Evolutionary conservation across 2,888 invertebrate species (phyloP).

Genomic region (Heliconius charithonia): DNA sequence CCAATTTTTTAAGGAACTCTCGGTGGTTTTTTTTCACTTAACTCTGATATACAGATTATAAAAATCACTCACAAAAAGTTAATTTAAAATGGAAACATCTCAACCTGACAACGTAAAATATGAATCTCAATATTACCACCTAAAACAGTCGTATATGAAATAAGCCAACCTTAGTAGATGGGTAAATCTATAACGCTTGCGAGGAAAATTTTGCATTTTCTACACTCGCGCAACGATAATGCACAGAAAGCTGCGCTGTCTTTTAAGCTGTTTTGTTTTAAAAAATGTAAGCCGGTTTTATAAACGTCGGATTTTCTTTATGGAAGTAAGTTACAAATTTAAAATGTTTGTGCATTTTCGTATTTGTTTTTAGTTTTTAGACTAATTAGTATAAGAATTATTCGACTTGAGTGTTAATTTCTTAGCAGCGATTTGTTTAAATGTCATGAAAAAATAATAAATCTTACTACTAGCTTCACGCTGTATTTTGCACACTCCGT

Average conservation of each 20-base stretch:
- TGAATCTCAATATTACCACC: not conserved
- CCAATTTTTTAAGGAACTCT: too few species aligned
- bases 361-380: not conserved
- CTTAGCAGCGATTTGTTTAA: too few species aligned
- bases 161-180: not conserved
- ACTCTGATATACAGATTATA: too few species aligned
- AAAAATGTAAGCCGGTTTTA: not conserved
- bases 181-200: not conserved
- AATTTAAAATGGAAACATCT: not conserved
- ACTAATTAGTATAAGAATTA: not conserved
- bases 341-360: not conserved
- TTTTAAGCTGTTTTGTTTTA: constrained; percentile 1
- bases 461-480: too few species aligned
- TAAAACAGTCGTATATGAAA: not conserved
- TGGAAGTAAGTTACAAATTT: not conserved
- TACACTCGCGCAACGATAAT: not conserved
- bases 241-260: not conserved
- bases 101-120: not conserved
- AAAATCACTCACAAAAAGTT: not conserved
- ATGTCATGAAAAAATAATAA: too few species aligned
- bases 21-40: too few species aligned
- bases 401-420: not conserved
- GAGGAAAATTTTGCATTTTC: not conserved
- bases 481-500: too few species aligned
- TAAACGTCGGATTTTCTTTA: not conserved